Evolutionary conservation across 2,797 vertebrate species (phyloP).

Genomic region (Cercopithecus diana): DNA sequence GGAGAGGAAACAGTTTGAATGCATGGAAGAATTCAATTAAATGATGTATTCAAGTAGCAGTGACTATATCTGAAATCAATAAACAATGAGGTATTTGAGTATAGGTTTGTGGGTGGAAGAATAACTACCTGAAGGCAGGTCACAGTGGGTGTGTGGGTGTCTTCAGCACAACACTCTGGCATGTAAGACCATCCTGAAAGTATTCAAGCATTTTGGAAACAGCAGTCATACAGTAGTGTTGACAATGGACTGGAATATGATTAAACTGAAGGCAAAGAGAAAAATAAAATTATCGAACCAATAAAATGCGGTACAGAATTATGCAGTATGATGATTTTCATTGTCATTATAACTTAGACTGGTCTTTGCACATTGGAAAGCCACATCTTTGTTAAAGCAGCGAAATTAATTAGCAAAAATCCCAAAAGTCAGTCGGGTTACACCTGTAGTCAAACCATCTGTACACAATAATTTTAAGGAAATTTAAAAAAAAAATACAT

Average conservation of each 20-base stretch:
- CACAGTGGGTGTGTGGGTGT: neutral
- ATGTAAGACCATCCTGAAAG: neutral
- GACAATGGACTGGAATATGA: neutral
- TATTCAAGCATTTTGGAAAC: neutral
- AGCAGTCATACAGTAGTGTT: neutral
- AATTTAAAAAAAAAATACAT: neutral
- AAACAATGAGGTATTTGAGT: neutral
- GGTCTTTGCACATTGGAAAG: neutral
- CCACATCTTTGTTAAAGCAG: neutral
- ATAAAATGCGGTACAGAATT: neutral
- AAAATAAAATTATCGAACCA: neutral
- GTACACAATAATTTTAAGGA: constrained; percentile 34
- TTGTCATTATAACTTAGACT: neutral
- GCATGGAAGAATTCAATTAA: neutral
- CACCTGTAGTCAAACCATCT: constrained; percentile 6
- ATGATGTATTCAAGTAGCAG: neutral
- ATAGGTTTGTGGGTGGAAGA: neutral
- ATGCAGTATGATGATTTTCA: neutral
- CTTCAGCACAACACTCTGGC: neutral
- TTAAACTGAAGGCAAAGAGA: neutral
- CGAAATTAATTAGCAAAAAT: constrained; percentile 41
- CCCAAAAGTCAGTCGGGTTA: neutral
- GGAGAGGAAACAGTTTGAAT: neutral
- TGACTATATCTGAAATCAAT: neutral
- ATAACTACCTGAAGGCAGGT: neutral